Base-by-base conservation (phyloP, 2,113 vertebrate species). In the Lutjanus erythropterus region DNA sequence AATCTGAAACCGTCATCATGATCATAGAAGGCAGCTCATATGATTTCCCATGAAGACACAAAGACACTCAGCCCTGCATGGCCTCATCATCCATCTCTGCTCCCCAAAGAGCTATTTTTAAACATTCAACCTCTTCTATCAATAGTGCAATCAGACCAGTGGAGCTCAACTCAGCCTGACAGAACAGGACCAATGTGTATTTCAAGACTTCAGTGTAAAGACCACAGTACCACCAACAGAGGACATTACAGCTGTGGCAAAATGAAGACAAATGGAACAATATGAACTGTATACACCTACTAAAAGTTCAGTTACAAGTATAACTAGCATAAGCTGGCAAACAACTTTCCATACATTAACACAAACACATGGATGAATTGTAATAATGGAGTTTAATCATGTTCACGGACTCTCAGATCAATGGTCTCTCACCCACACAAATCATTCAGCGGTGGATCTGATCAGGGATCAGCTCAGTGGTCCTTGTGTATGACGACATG, bases 81-180 rank as follows among this genome's bases (percentile, higher is more conserved):
- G 46, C 66, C 64, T 46, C 58, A 72, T 47, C 29, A 86, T 88
- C 70, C 59, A 67, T 80, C 76, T 69, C 55, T 56, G 59, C 49
- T 81, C 72, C 76, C 56, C 31, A n/a, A 8, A 6, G 46, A 41
- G 67, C 71, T 79, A 85, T 86, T 50, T 67, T 67, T 86, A 81
- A 85, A 86, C 79, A 59, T 78, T 73, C 87, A 85, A 81, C 44
- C 29, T 50, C 56, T 76, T 83, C 80, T 80, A 86, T 91, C 86
- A 81, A 89, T 80, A 85, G 41, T 53, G 44, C 71, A 65, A 88
- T 80, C 65, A 49, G 73, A 42, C 41, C 66, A 67, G 72, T 60
- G 66, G 52, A 47, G 67, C 25, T 27, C 25, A 16, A 6, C 50
- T 53, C 25, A 27, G 50, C 12, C 50, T 53, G 50, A 53, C 50